Base-by-base conservation (phyloP, 2,797 vertebrate genomes). In the Mastacembelus armatus region DNA sequence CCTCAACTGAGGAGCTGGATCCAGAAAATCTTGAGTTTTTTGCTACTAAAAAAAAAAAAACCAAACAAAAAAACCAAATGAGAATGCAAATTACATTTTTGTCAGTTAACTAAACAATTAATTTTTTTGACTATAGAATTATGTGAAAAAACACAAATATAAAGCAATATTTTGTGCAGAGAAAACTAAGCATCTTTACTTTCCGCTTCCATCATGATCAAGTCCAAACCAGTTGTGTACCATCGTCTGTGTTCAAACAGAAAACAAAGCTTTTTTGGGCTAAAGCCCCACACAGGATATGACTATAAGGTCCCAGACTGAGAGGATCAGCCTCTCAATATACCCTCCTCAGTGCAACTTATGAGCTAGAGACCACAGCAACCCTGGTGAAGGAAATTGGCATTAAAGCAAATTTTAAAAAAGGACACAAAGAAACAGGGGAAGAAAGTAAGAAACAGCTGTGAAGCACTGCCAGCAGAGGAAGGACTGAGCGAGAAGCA, bases 231-330 rank as follows among this genome's bases (percentile, higher is more conserved):
- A 80, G 77, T 50, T 66, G 55, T 10, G 43, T 26, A 56, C 51
- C 5, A 33, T 77, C 39, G 39, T 80, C 77, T 38, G 22, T 42
- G 21, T 66, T 83, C 77, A 77, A 77, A 84, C 50, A 71, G 52
- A 81, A 80, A 87, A 84, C 60, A 48, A 76, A 80, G 80, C 26
- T 52, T 78, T 80, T 84, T 78, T 47, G 73, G 71, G 70, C 77
- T 72, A 89, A 91, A 91, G 78, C 83, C 70, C 67, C 42, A 65
- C 79, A 91, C 91, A 91, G 90, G 90, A 92, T 90, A 92, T 92
- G 89, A 92, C 85, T 88, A 54, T 43, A 77, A 77, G 88, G 86
- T 82, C 79, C 83, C 86, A 91, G 88, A 90, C 88, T 87, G 87
- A 84, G 88, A 88, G 90, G 91, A 92, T 92, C 88, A 92, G 79